Base-by-base conservation (phyloP, 2,113 vertebrate species). In the Tapirus terrestris region DNA sequence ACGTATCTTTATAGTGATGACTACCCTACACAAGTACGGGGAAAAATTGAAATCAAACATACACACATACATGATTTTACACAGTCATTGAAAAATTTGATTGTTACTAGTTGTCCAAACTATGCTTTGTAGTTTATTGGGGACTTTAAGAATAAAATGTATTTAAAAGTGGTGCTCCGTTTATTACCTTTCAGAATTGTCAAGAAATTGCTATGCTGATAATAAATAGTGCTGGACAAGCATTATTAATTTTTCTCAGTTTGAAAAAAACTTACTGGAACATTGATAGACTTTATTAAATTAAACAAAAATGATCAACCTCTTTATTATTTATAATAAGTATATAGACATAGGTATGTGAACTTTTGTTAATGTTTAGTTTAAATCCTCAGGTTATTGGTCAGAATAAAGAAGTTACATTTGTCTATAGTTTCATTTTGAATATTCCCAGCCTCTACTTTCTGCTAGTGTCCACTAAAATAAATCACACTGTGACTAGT, bases 401-500 rank as follows among this genome's bases (percentile, higher is more conserved):
- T 97, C 8, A 67, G 25, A 70, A 83, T 3, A 43, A 91, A 92
- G 61, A 90, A 93, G 73, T 60, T 60, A 13, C 6, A 21, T 96
- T 96, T 97, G 92, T 75, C 36, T 94, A 91, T 7, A 87, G 76
- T 91, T 94, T 81, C 2, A 80, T 95, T 17, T 77, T 81, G 25
- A 63, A 21, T 91, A 65, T 33, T 18, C 87, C 0, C 1, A 63
- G 18, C n/a, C 60, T 97, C 45, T 51, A 67, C 48, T 51, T 92
- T 98, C 45, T 25, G 77, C 33, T 56, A 17, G 11, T 92, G 61
- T 89, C 18, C 90, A 39, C 63, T 96, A 89, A 92, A 97, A 91
- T 94, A 97, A 97, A 97, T 97, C 58, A 95, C 29, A 31, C 25
- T 95, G 89, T 91, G 97, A 97, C 77, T 89, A 86, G 23, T 96